Conservation (phyloP, 2,113 vertebrate species). For the Hydrochoerus hydrochaeris region DNA sequence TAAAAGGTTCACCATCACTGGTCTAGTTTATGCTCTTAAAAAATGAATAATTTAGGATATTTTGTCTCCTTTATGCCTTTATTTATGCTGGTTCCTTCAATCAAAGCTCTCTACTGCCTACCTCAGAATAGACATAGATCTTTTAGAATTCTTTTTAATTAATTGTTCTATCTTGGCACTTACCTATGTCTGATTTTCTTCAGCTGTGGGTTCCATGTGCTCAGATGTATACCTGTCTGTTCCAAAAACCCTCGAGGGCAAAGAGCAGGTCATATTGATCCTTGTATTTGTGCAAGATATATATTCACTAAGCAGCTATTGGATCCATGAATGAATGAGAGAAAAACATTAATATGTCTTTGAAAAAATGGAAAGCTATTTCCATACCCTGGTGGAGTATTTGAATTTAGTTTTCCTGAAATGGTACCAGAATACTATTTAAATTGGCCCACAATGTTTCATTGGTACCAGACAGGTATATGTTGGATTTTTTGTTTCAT, state of each 20-base stretch:
- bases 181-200: background rate
- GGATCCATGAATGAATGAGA: background rate
- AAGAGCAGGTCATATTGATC: background rate
- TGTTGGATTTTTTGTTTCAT: constrained; percentile 65
- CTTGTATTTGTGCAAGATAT: background rate
- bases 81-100: background rate
- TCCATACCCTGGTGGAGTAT: background rate
- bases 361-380: constrained; percentile 51
- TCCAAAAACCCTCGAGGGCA: background rate
- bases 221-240: background rate
- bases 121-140: background rate
- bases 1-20: background rate
- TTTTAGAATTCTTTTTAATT: background rate
- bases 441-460: constrained; percentile 29
- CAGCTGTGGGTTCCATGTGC: background rate
- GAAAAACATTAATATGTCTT: background rate
- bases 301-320: background rate
- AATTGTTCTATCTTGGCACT: background rate
- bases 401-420: constrained; percentile 61
- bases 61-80: background rate
- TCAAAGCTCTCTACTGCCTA: background rate
- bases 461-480: constrained; percentile 60
- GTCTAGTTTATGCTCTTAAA: background rate
- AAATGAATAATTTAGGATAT: background rate
- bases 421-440: background rate